These are phyloP conservation scores for Diplolepis rosae DNA, from an alignment of 2,888 invertebrate species.

Conservation along the genomic window DNA sequence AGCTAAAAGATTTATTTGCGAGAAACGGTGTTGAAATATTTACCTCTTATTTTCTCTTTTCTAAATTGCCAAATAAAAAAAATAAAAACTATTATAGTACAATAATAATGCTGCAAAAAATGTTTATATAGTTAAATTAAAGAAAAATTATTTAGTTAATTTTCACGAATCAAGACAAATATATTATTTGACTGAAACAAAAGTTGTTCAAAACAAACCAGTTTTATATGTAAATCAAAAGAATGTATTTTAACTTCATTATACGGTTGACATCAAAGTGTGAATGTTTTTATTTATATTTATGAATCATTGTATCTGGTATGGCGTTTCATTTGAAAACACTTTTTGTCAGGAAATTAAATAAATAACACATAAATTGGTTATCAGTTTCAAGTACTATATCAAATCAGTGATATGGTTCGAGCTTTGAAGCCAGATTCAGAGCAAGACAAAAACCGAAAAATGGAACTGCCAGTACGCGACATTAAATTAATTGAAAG, in stretches of 20 bases:
- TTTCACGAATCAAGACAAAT: too few relatives aligned
- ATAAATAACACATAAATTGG: conserved; percentile 9
- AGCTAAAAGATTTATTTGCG: background rate
- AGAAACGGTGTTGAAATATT: background rate
- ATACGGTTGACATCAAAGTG: background rate
- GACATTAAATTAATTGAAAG: conserved; percentile 59
- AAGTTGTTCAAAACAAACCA: too few relatives aligned
- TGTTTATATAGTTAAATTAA: too few relatives aligned
- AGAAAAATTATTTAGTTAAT: too few relatives aligned
- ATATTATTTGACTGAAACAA: too few relatives aligned
- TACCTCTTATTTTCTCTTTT: background rate
- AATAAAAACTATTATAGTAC: too few relatives aligned
- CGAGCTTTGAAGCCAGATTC: conserved; percentile 13
- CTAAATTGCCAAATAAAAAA: background rate
- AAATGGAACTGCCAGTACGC: conserved; percentile 21
- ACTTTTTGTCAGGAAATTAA: background rate
- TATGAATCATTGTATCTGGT: background rate
- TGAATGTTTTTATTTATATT: background rate
- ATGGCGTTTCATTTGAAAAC: background rate
- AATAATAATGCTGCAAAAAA: too few relatives aligned
- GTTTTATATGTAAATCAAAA: too few relatives aligned
- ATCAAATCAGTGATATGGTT: background rate
- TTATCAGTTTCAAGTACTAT: conserved; percentile 2
- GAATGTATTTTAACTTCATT: too few relatives aligned
- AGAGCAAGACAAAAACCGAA: background rate